Conservation (phyloP, 1,140 invertebrate species). For the Lepidotrigona ventralis region DNA sequence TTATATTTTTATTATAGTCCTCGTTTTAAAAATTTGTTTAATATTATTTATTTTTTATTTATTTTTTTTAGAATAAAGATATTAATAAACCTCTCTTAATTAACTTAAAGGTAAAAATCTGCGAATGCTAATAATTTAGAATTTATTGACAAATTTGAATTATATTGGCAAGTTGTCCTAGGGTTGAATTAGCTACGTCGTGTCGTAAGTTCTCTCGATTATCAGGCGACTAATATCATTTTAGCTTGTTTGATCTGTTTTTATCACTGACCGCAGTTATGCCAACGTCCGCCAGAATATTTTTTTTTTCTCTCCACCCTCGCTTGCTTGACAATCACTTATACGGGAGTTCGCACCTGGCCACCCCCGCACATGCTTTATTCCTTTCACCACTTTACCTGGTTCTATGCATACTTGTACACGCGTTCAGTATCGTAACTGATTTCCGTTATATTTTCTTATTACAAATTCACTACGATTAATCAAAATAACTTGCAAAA, state of each 20-base stretch:
- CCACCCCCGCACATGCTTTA: slow-evolving; percentile 64
- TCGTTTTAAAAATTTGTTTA: neutral
- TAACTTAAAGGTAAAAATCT: neutral
- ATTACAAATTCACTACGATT: neutral
- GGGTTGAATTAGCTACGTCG: neutral
- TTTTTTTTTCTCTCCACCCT: slow-evolving; percentile 58
- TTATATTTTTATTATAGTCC: neutral
- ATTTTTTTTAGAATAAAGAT: no score
- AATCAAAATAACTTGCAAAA: neutral
- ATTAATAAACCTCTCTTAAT: no score
- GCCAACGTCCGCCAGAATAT: slow-evolving; percentile 38
- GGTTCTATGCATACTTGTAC: slow-evolving; percentile 49
- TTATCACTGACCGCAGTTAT: slow-evolving; percentile 53
- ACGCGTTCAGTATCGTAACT: slow-evolving; percentile 24
- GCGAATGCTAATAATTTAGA: neutral
- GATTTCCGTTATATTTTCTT: neutral
- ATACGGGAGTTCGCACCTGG: slow-evolving; percentile 66
- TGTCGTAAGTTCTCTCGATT: slow-evolving; percentile 42
- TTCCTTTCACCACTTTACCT: slow-evolving; percentile 60
- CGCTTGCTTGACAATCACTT: slow-evolving; percentile 57
- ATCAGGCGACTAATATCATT: slow-evolving; percentile 46
- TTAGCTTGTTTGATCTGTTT: slow-evolving; percentile 58
- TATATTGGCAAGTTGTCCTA: neutral
- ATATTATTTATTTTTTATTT: no score
- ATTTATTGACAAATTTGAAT: neutral